Percentiles rank a stretch among this genome's conserved stretches.
These are phyloP conservation scores for Drosophila bocqueti DNA, from an alignment of 1,140 invertebrate genomes.

Conservation along the genomic window DNA sequence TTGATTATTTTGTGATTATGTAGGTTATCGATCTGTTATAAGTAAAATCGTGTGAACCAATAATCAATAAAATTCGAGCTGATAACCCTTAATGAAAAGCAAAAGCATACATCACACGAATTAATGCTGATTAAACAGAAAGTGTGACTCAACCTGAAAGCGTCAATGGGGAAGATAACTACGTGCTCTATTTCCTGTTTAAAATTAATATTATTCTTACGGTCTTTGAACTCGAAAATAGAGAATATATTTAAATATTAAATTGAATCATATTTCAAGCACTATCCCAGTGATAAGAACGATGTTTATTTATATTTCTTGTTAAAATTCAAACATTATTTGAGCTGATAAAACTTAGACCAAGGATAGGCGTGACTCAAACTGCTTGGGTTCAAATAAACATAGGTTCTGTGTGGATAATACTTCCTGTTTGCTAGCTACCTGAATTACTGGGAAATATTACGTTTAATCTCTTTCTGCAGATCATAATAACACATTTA, in stretches of 20 bases:
- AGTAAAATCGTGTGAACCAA: slow-evolving; percentile 15
- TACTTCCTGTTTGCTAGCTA: slow-evolving; percentile 15
- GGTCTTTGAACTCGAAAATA: neutral
- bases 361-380: slow-evolving; percentile 9
- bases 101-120: slow-evolving; percentile 21
- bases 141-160: slow-evolving; percentile 3
- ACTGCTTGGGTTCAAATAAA: neutral
- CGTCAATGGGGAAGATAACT: neutral
- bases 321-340: neutral
- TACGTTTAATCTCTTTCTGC: neutral
- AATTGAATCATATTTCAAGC: too few relatives aligned
- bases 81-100: slow-evolving; percentile 17
- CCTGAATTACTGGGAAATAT: neutral
- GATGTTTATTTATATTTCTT: too few relatives aligned
- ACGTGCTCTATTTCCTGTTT: slow-evolving; percentile 1
- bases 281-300: too few relatives aligned
- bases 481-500: neutral
- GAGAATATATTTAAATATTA: neutral
- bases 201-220: neutral
- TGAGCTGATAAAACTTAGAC: neutral
- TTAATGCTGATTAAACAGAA: slow-evolving; percentile 13
- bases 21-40: slow-evolving; percentile 12
- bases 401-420: neutral
- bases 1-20: slow-evolving; percentile 12
- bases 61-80: slow-evolving; percentile 14